Evolutionary conservation across 1,140 invertebrate species (phyloP), one percentile per base, ranked within the genome.

Genomic region (Leptopilina clavipes): DNA sequence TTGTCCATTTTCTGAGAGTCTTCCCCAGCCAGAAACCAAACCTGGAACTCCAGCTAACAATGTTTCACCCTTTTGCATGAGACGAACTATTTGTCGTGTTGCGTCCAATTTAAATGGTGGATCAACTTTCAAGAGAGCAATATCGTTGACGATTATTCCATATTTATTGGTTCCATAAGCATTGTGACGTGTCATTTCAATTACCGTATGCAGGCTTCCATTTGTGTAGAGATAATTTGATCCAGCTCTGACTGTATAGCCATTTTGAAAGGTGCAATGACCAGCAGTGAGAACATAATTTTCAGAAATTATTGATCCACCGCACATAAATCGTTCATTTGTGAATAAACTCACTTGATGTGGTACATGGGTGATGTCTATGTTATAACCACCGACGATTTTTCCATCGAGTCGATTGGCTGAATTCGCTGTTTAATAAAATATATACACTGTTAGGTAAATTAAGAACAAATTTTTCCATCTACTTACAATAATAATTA

Each of bases 301-400:
- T 40, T 88, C 77, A 22, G 87, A 89, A 14, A 94, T 90, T 72
- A 94, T 91, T 48, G 92, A 91, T 2, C 92, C 93, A 3, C 93
- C 93, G 79, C 93, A 94, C 70, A 91, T 89, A 78, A 93, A 93
- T 0, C 80, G 82, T 8, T 88, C 88, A 73, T 86, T 86, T 14
- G 90, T 88, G 65, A 91, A 88, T 31, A 93, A 86, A 3, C 91
- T 91, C 0, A 93, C 89, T 86, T 93, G 92, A 83, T 93, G 92
- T 0, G 93, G 93, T 77, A 92, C 90, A 77, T 93, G 90, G 18
- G 91, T 90, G 43, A 92, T 92, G 14, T 83, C 82, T 0, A 92
- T 91, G 37, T 92, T 88, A 19, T 88, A 80, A 0, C 94, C 94
- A 0, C 93, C 93, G 9, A 94, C 92, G 12, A 94, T 94, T 71